These are phyloP conservation scores for Parazoanthus darwini DNA, from an alignment of 92 coral and sea anemone species.

Conservation along the genomic window DNA sequence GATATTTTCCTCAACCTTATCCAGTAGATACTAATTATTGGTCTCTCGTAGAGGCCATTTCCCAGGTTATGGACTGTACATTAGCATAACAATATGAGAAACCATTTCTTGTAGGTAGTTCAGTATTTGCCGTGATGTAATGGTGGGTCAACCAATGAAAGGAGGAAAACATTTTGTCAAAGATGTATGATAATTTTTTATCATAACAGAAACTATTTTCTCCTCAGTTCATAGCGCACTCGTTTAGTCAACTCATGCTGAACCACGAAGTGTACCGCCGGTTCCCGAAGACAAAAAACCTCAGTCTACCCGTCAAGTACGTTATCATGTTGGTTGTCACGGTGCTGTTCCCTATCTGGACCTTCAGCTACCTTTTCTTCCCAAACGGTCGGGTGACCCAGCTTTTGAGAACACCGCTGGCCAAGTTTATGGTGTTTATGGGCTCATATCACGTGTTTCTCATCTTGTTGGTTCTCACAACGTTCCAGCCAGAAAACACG, in stretches of 20 bases:
- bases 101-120: no score
- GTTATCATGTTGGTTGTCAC: conserved; percentile 35
- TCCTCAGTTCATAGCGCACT: conserved; percentile 57
- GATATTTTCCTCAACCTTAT: no score
- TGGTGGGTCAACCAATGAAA: neutral
- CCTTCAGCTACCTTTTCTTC: conserved; percentile 32
- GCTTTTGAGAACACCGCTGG: conserved; percentile 51
- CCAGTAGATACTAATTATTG: no score
- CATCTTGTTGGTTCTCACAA: conserved; percentile 27
- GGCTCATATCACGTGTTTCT: conserved; percentile 57
- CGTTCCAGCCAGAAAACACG: conserved; percentile 35
- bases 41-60: no score
- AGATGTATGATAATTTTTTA: neutral
- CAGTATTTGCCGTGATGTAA: neutral
- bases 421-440: conserved; percentile 45
- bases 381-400: conserved; percentile 39
- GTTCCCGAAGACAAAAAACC: conserved; percentile 41
- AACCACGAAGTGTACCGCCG: conserved; percentile 52
- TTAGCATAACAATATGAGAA: no score
- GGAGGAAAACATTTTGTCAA: neutral
- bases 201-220: neutral
- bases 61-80: no score
- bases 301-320: conserved; percentile 32
- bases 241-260: conserved; percentile 57
- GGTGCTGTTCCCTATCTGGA: conserved; percentile 44